phyloP scores from a whole-genome alignment of 2,113 vertebrate genomes.

The Plestiodon gilberti region DNA sequence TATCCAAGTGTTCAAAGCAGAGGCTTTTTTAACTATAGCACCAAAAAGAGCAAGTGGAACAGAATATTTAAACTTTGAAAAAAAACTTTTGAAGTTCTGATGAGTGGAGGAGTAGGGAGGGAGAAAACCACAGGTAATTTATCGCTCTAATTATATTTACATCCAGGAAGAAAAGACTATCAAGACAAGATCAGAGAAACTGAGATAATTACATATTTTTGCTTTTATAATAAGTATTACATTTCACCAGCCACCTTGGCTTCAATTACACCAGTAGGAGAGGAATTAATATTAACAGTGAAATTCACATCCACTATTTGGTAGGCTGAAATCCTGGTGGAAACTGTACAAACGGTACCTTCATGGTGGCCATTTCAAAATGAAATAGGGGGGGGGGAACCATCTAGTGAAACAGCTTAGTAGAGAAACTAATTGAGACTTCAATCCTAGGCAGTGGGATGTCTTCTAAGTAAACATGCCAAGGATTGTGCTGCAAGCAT shows the following conservation, averaged over 20 bases:
- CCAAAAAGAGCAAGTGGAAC: neutral
- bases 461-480: too few species aligned
- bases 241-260: neutral
- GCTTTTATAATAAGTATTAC: neutral
- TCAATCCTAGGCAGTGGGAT: too few species aligned
- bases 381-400: too few species aligned
- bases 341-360: neutral
- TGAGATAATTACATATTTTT: constrained; percentile 7
- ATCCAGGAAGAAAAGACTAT: neutral
- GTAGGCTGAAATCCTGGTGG: neutral
- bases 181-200: neutral
- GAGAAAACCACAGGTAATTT: neutral
- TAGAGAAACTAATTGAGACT: neutral
- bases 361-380: neutral
- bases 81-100: neutral
- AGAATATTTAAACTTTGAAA: neutral
- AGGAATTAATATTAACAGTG: neutral
- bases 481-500: too few species aligned
- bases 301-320: neutral
- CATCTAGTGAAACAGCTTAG: neutral
- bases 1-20: too few species aligned
- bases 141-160: constrained; percentile 12
- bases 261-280: neutral
- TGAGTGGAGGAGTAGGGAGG: neutral
- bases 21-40: neutral